A percentile compares a stretch with the other conserved stretches of the same genome.
phyloP scores from a whole-genome alignment of 2,797 vertebrate species.

The Rhodeus uyekii region DNA sequence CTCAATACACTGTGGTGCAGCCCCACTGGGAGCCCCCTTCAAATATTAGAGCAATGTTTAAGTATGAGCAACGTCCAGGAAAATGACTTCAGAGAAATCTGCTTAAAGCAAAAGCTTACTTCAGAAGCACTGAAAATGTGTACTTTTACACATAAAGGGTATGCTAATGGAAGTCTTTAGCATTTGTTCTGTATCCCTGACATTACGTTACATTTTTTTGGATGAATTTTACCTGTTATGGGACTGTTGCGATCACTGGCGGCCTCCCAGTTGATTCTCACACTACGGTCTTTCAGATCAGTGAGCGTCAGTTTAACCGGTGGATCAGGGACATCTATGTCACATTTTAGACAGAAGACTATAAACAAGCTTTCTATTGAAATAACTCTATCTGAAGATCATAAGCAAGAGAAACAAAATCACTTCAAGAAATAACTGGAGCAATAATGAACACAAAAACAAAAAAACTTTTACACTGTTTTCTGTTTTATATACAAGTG shows the following conservation, averaged over 20 bases:
- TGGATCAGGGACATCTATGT: constrained; percentile 86
- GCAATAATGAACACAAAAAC: background rate
- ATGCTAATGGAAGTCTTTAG: background rate
- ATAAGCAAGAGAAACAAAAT: background rate
- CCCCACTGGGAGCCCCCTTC: constrained; percentile 11
- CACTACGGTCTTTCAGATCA: constrained; percentile 75
- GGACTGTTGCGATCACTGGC: constrained; percentile 85
- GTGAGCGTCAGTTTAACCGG: constrained; percentile 78
- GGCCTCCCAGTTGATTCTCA: constrained; percentile 83
- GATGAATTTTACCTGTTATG: constrained; percentile 77
- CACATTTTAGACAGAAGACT: constrained; percentile 32
- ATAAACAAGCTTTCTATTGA: background rate
- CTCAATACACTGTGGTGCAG: constrained; percentile 21
- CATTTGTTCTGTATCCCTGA: background rate
- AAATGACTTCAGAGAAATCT: constrained; percentile 11
- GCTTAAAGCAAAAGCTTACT: constrained; percentile 13
- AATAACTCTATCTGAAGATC: background rate
- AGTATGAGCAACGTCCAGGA: background rate
- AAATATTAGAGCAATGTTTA: constrained; percentile 7
- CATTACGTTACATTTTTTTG: background rate
- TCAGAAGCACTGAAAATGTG: background rate
- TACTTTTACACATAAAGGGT: background rate
- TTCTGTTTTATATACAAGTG: background rate
- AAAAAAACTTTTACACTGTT: background rate
- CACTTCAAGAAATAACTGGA: background rate